Evolutionary conservation across 2,888 invertebrate genomes (phyloP), one percentile per base, ranked within the genome.

Genomic region (Pandemis heparana): DNA sequence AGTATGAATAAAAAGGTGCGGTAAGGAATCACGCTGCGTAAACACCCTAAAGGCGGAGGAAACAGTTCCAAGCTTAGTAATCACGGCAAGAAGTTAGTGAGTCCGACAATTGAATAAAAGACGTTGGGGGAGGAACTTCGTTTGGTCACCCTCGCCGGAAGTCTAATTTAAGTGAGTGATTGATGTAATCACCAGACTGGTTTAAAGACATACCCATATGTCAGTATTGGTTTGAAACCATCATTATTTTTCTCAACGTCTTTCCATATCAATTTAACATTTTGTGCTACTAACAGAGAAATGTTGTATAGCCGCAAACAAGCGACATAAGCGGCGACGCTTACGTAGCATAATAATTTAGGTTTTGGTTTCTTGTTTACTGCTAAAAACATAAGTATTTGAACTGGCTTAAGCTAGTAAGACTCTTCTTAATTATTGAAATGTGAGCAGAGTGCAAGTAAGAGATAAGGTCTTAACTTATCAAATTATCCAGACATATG

Each of bases 1-100:
- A 88, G 87, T 85, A 86, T 91, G 89, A 90, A 91, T 89, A 89
- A 91, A 90, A 91, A 93, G 93, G 93, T 90, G 92, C 86, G 89
- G 78, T 82, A 79, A 89, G 92, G 92, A 92, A 92, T 91, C 92
- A 92, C 92, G 92, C 86, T 92, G 82, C 77, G 78, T 92, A 88
- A 84, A 85, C 92, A 92, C 92, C 92, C 91, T 89, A 88, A 79
- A 81, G 79, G 77, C 80, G 81, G 80, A 87, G 86, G 86, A 86
- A 86, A 83, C 83, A 79, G 81, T 78, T 80, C 76, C 77, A 74
- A 75, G 66, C 78, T 77, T 79, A 77, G 82, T 87, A 88, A 88
- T 87, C 87, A 87, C 84, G 75, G 82, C 78, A 82, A 85, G 82
- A 81, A 83, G 78, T 70, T 67, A 79, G 78, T 80, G 82, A 84